Conservation (phyloP, 2,888 invertebrate genomes). For the Drosophila conformis region DNA sequence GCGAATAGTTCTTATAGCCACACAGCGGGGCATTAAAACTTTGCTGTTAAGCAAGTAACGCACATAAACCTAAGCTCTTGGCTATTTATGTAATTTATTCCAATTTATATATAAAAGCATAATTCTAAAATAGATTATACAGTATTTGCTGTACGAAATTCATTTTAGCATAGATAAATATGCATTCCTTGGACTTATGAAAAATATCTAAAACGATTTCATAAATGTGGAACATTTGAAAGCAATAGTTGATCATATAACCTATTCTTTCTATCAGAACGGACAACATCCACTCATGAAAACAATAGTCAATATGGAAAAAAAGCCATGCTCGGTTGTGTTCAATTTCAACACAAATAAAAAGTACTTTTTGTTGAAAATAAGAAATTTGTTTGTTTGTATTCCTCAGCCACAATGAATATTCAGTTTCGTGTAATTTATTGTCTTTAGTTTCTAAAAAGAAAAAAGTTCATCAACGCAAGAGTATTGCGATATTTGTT, state of each 20-base stretch:
- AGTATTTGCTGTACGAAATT: neutral
- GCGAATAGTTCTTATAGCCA: constrained; percentile 37
- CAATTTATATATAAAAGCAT: constrained; percentile 1
- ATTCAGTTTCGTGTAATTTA: constrained; percentile 4
- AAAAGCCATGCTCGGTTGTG: neutral
- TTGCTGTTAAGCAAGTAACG: constrained; percentile 43
- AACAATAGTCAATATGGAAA: neutral
- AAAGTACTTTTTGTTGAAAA: neutral
- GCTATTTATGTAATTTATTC: constrained; percentile 26
- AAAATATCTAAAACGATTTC: neutral
- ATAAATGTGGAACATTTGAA: neutral
- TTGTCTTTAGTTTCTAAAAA: constrained; percentile 3
- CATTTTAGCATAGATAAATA: neutral
- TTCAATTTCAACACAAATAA: neutral
- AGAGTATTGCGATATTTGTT: constrained; percentile 40
- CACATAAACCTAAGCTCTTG: constrained; percentile 28
- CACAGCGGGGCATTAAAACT: constrained; percentile 42
- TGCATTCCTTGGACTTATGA: neutral
- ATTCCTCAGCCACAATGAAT: neutral
- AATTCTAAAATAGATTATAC: neutral
- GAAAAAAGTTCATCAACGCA: neutral
- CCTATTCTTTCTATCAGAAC: neutral
- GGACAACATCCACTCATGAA: neutral
- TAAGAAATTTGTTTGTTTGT: neutral
- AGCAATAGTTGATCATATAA: neutral